Evolutionary conservation across 2,113 vertebrate genomes (phyloP).

Genomic region (Saccopteryx leptura): DNA sequence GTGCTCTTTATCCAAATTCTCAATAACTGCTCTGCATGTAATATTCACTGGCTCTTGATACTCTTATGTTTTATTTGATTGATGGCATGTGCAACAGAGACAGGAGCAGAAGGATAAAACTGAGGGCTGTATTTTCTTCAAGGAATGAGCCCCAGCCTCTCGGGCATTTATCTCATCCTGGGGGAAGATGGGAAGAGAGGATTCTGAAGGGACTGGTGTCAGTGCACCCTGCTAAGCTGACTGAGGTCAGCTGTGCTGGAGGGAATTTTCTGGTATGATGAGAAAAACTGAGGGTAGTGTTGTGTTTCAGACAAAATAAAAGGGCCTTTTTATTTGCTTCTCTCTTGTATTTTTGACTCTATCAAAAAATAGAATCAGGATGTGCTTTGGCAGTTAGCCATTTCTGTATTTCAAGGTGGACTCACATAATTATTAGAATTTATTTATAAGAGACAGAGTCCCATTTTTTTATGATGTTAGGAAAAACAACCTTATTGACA

Average conservation of each 20-base stretch:
- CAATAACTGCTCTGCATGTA: background rate
- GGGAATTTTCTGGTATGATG: slow-evolving; percentile 64
- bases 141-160: background rate
- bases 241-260: background rate
- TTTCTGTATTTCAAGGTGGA: slow-evolving; percentile 61
- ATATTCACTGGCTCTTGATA: background rate
- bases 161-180: background rate
- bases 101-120: slow-evolving; percentile 7
- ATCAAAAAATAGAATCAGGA: slow-evolving; percentile 65
- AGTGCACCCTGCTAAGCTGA: background rate
- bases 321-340: slow-evolving; percentile 69
- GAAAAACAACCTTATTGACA: slow-evolving; percentile 38
- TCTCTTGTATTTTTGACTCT: slow-evolving; percentile 55
- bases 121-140: slow-evolving; percentile 4
- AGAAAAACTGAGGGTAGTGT: slow-evolving; percentile 55
- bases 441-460: slow-evolving; percentile 40
- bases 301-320: slow-evolving; percentile 54
- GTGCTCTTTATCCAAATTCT: slow-evolving; percentile 30
- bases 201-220: background rate
- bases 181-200: background rate
- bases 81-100: background rate
- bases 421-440: slow-evolving; percentile 64
- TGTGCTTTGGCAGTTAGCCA: slow-evolving; percentile 60
- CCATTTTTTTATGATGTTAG: slow-evolving; percentile 34
- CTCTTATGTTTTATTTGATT: slow-evolving; percentile 12